phyloP scores from a whole-genome alignment of 1,140 invertebrate species.

The Zaprionus davidi region DNA sequence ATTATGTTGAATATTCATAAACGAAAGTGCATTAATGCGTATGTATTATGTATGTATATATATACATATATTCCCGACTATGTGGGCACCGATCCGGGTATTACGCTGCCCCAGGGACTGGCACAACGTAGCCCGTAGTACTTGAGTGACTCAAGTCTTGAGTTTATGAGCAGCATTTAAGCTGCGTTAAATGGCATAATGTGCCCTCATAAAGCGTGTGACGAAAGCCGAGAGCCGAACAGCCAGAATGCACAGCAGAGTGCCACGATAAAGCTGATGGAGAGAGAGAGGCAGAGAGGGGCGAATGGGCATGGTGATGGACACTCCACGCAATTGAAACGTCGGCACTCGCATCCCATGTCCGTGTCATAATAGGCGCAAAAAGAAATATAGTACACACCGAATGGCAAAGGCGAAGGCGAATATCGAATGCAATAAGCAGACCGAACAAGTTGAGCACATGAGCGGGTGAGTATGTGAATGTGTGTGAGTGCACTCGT shows the following conservation, averaged over 20 bases:
- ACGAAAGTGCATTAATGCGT: slow-evolving; percentile 34
- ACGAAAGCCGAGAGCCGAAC: slow-evolving; percentile 31
- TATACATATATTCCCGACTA: neutral
- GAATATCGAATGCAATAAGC: slow-evolving; percentile 55
- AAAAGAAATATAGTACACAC: slow-evolving; percentile 51
- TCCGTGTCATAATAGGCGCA: slow-evolving; percentile 77
- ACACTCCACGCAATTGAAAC: slow-evolving; percentile 62
- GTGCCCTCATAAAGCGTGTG: slow-evolving; percentile 76
- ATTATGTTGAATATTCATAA: slow-evolving; percentile 45
- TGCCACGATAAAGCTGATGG: neutral
- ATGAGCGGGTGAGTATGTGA: neutral
- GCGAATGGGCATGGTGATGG: slow-evolving; percentile 26
- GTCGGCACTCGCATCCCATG: slow-evolving; percentile 42
- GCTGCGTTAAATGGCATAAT: slow-evolving; percentile 81
- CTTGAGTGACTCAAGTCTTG: slow-evolving; percentile 49
- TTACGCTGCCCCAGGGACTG: slow-evolving; percentile 2
- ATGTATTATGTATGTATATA: neutral
- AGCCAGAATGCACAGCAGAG: neutral
- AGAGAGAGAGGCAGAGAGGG: slow-evolving; percentile 1
- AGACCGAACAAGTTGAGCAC: slow-evolving; percentile 21
- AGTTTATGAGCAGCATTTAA: slow-evolving; percentile 75
- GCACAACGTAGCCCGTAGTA: neutral
- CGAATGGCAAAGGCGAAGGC: slow-evolving; percentile 59
- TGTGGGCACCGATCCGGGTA: slow-evolving; percentile 39
- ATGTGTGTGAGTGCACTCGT: neutral